Evolutionary conservation across 2,888 invertebrate species (phyloP), one percentile per base, ranked within the genome.

Genomic region (Noctua fimbriata): DNA sequence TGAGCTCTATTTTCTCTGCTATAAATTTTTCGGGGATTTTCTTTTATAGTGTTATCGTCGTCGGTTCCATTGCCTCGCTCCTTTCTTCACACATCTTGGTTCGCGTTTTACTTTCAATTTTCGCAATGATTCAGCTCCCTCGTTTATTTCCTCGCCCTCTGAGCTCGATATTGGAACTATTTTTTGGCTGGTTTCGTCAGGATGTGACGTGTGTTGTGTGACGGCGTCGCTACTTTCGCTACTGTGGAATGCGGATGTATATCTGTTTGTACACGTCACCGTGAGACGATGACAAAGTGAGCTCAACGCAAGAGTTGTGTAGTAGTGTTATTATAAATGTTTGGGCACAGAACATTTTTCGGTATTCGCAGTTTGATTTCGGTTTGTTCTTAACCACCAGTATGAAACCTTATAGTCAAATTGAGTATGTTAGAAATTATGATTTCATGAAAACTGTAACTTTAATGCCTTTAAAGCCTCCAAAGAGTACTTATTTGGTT

Each of bases 71-170:
- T 63, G 70, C 52, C 65, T 44, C 58, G n/a, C 65, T 69, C 49
- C 24, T 76, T 83, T 18, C 65, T 76, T 90, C 88, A 73, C 79
- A 88, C 88, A 87, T 84, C 79, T 72, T 52, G 36, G 86, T 73
- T 79, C 69, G 66, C 86, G 89, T 89, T 89, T 90, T 90, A 90
- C 90, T 91, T 92, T 92, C 92, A 92, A 92, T 92, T 90, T 91
- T 85, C 87, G 83, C 88, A 90, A 91, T 92, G 92, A 91, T 90
- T 91, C 91, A 90, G 90, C 89, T 87, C 66, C 66, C 76, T 86
- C 88, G 85, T 89, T 90, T 91, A 89, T 88, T 86, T 86, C 83
- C 87, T 88, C 89, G 86, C 79, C 82, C 66, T 84, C 78, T 84
- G 81, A 84, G 84, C 79, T 85, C 82, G 82, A 75, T 76, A 82